Evolutionary conservation across 1,140 invertebrate species (phyloP).

Genomic region (Ooceraea biroi): DNA sequence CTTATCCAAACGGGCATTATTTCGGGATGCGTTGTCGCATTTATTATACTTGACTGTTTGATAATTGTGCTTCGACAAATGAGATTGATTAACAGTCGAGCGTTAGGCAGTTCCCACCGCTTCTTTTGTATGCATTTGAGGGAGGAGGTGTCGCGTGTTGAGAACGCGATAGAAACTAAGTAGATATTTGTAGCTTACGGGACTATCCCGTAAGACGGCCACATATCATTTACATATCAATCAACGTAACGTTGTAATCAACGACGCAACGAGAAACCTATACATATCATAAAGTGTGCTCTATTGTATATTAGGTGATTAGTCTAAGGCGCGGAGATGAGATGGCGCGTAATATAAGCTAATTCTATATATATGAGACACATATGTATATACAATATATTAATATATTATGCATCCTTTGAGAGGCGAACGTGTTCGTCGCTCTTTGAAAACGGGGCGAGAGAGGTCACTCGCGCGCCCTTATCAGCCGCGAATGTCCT

Average conservation of each 20-base stretch:
- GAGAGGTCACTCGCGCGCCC: neutral
- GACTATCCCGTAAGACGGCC: conserved; percentile 42
- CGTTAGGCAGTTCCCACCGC: neutral
- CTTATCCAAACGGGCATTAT: too few species aligned
- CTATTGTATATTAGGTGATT: conserved; percentile 72
- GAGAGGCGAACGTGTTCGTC: neutral
- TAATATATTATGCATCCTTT: conserved; percentile 47
- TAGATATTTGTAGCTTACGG: conserved; percentile 51
- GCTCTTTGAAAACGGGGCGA: neutral
- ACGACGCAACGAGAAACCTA: conserved; percentile 79
- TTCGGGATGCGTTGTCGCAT: neutral
- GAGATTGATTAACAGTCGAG: neutral
- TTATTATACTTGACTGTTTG: neutral
- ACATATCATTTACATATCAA: conserved; percentile 83
- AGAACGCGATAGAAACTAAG: conserved; percentile 11
- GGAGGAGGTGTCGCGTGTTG: neutral
- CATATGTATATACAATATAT: conserved; percentile 63
- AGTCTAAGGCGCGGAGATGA: conserved; percentile 53
- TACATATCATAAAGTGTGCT: conserved; percentile 84
- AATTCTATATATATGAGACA: conserved; percentile 11
- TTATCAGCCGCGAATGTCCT: neutral
- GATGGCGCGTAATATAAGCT: conserved; percentile 10
- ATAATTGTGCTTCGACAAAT: neutral
- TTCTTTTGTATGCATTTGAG: conserved; percentile 27
- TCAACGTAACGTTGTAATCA: conserved; percentile 79